These are phyloP conservation scores for Archaeoteleia sp. DNA, from an alignment of 2,888 invertebrate genomes.

Conservation along the genomic window DNA sequence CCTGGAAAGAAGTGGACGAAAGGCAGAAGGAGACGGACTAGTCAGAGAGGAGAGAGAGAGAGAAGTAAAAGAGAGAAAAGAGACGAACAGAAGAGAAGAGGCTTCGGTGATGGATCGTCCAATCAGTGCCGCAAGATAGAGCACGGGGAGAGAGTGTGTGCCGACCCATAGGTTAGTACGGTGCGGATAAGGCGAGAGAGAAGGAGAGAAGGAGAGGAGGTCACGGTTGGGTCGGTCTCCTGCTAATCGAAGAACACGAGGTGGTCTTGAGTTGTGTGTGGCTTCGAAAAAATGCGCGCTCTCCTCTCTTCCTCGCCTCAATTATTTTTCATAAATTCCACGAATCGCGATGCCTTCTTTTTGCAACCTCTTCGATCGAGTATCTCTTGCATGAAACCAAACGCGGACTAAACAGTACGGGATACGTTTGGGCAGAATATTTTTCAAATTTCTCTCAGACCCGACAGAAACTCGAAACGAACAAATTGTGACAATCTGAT, in stretches of 20 bases:
- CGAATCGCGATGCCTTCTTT: slow-evolving; percentile 47
- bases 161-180: slow-evolving; percentile 63
- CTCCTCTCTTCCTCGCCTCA: slow-evolving; percentile 36
- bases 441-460: too few relatives aligned
- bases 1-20: slow-evolving; percentile 39
- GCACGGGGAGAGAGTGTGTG: slow-evolving; percentile 66
- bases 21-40: slow-evolving; percentile 19
- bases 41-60: slow-evolving; percentile 38
- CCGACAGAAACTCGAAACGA: too few relatives aligned
- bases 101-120: slow-evolving; percentile 78
- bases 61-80: slow-evolving; percentile 56
- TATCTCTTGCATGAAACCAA: slow-evolving; percentile 38
- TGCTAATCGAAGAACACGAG: slow-evolving; percentile 73
- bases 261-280: slow-evolving; percentile 59
- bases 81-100: slow-evolving; percentile 54
- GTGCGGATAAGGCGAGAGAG: slow-evolving; percentile 58
- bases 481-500: too few relatives aligned
- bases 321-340: slow-evolving; percentile 54
- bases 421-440: too few relatives aligned
- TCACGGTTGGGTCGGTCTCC: slow-evolving; percentile 74
- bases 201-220: slow-evolving; percentile 66
- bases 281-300: slow-evolving; percentile 58
- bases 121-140: slow-evolving; percentile 77
- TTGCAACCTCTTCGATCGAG: slow-evolving; percentile 30
- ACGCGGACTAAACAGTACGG: background rate